Evolutionary conservation across 2,113 vertebrate genomes (phyloP).

Genomic region (Leptocoma aspasia): DNA sequence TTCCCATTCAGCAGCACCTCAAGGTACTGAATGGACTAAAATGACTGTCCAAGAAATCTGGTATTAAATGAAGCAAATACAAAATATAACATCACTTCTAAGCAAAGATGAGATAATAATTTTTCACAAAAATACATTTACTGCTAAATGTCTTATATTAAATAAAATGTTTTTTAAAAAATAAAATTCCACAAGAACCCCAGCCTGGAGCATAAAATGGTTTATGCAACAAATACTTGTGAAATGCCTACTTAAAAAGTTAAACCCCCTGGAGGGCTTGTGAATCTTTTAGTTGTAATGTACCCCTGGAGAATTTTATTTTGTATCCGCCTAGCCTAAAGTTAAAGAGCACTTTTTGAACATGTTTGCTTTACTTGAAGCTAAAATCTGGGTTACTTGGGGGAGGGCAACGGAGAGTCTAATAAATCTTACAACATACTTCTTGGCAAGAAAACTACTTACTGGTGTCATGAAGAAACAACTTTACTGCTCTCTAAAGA

Average conservation of each 20-base stretch:
- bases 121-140: constrained; percentile 35
- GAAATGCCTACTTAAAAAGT: constrained; percentile 44
- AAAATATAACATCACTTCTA: background rate
- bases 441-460: constrained; percentile 69
- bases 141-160: background rate
- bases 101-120: background rate
- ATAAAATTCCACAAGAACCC: background rate
- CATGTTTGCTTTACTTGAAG: constrained; percentile 69
- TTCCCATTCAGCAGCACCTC: background rate
- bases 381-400: constrained; percentile 76
- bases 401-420: constrained; percentile 62
- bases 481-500: constrained; percentile 74
- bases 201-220: constrained; percentile 25
- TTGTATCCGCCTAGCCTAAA: constrained; percentile 37
- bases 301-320: constrained; percentile 53
- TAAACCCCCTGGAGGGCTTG: constrained; percentile 42
- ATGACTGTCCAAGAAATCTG: background rate
- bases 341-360: constrained; percentile 64
- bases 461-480: constrained; percentile 77
- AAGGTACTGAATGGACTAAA: background rate
- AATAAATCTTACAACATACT: constrained; percentile 77
- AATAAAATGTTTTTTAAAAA: background rate
- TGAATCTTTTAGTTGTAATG: constrained; percentile 36
- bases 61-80: background rate
- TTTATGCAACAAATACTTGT: constrained; percentile 44